Evolutionary conservation across 2,797 vertebrate genomes (phyloP).

Genomic region (Anisognathus igniventris): DNA sequence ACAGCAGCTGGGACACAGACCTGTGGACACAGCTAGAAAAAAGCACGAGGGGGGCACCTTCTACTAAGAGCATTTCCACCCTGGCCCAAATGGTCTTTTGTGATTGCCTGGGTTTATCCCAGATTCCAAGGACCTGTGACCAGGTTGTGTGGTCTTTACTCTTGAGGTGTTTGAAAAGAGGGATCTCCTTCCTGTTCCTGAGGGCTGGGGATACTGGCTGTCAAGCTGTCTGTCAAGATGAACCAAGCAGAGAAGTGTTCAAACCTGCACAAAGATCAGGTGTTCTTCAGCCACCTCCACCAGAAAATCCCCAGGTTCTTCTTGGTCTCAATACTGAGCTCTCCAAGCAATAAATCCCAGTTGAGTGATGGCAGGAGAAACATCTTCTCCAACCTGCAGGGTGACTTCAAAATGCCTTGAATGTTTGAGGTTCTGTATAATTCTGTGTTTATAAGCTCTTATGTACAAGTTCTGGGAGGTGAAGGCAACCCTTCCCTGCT

Average conservation of each 20-base stretch:
- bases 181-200: neutral
- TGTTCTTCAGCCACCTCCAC: neutral
- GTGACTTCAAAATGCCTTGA: constrained; percentile 15
- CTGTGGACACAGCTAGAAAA: neutral
- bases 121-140: neutral
- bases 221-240: neutral
- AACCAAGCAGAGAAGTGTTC: neutral
- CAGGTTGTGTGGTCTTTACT: neutral
- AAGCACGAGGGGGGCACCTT: neutral
- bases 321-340: neutral
- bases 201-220: neutral
- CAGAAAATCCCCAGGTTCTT: neutral
- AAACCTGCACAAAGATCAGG: neutral
- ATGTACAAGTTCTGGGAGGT: neutral
- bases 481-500: neutral
- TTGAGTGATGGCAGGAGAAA: neutral
- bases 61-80: neutral
- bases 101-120: neutral
- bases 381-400: constrained; percentile 9
- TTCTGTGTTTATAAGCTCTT: neutral
- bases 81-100: neutral
- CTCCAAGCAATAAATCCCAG: neutral
- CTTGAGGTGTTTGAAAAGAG: neutral
- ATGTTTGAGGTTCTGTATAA: constrained; percentile 5
- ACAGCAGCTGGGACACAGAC: neutral